Evolutionary conservation across 2,113 vertebrate species (phyloP).

Genomic region (Siniperca knerii): DNA sequence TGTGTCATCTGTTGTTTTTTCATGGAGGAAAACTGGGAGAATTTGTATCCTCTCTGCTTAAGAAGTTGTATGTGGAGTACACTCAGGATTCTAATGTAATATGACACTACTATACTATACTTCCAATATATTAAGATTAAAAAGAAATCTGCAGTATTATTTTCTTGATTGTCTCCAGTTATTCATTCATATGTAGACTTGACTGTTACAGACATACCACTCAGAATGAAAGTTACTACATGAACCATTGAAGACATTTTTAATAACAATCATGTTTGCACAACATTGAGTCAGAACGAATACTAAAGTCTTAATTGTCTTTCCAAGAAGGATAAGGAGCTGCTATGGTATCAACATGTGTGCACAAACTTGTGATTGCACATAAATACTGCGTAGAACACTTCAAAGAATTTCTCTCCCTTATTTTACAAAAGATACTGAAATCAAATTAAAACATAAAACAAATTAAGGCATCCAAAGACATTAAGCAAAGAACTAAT

Average conservation of each 20-base stretch:
- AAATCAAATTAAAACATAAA: constrained; percentile 54
- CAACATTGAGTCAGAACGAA: constrained; percentile 46
- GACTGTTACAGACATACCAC: background rate
- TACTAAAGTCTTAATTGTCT: constrained; percentile 20
- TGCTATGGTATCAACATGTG: background rate
- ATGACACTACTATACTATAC: background rate
- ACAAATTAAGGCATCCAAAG: constrained; percentile 24
- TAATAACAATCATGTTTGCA: constrained; percentile 65
- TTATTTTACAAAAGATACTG: constrained; percentile 43
- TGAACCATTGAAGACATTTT: constrained; percentile 42
- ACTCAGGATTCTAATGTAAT: background rate
- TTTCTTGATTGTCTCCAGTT: background rate
- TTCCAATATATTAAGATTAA: constrained; percentile 1
- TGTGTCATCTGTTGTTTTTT: background rate
- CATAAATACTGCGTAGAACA: constrained; percentile 58
- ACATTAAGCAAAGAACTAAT: constrained; percentile 14
- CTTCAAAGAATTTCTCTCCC: constrained; percentile 16
- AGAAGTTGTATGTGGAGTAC: background rate
- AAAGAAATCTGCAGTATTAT: background rate
- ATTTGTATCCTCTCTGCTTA: background rate
- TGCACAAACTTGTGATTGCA: constrained; percentile 43
- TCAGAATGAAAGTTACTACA: background rate
- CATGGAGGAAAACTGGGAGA: background rate
- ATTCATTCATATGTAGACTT: background rate
- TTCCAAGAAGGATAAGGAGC: background rate